Percentiles rank a stretch among this genome's conserved stretches.
Conservation (phyloP, 2,888 invertebrate genomes). For the Auanema sp. region DNA sequence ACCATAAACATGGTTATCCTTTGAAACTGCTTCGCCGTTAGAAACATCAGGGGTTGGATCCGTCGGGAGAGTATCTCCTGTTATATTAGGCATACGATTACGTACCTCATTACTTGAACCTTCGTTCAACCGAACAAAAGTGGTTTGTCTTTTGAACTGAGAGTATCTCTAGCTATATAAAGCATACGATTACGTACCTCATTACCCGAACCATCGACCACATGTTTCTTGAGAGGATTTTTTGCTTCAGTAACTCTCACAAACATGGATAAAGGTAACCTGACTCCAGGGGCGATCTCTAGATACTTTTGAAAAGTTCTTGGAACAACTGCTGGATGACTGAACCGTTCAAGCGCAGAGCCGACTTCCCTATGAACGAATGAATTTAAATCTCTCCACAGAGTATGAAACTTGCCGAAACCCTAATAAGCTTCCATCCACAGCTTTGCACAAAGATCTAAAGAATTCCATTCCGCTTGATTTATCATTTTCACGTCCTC, state of each 20-base stretch:
- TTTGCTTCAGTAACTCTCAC: conserved; percentile 25
- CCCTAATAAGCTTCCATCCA: background rate
- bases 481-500: too few species aligned
- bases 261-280: conserved; percentile 26
- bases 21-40: background rate
- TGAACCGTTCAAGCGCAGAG: conserved; percentile 12
- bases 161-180: too few species aligned
- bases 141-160: too few species aligned
- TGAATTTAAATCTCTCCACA: background rate
- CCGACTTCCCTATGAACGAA: conserved; percentile 4
- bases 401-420: background rate
- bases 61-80: background rate
- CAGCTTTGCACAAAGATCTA: background rate
- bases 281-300: conserved; percentile 29
- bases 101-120: too few species aligned
- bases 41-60: background rate
- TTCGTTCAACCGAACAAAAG: too few species aligned
- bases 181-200: conserved; percentile 10
- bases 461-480: too few species aligned
- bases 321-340: conserved; percentile 1
- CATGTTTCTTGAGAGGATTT: conserved; percentile 24
- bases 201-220: conserved; percentile 17
- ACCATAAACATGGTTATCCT: conserved; percentile 11
- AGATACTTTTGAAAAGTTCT: conserved; percentile 16
- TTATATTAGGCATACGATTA: too few species aligned